A percentile compares a stretch with the other conserved stretches of the same genome.
phyloP scores from a whole-genome alignment of 2,113 vertebrate genomes.

The Thalassarche chlororhynchos region DNA sequence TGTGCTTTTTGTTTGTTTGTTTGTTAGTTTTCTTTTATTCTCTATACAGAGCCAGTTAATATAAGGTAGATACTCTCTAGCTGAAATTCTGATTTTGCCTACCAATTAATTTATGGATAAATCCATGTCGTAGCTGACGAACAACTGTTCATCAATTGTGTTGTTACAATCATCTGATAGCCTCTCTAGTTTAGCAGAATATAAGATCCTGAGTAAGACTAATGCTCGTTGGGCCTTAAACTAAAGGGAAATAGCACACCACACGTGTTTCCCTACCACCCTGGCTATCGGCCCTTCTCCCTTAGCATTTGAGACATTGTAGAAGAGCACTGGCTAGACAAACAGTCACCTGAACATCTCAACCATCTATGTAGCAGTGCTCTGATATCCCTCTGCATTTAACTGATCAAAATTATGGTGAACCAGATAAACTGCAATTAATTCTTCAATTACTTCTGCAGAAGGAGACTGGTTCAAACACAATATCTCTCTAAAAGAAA shows the following conservation, averaged over 20 bases:
- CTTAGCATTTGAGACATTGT: not conserved
- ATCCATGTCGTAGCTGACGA: not conserved
- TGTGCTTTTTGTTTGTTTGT: not conserved
- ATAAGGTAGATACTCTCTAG: not conserved
- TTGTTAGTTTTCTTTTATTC: not conserved
- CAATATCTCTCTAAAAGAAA: not conserved
- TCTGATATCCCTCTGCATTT: not conserved
- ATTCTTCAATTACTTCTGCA: not conserved
- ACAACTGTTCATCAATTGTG: not conserved
- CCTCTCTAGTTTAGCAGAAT: not conserved
- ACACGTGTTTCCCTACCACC: not conserved
- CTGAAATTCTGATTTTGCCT: conserved; percentile 32
- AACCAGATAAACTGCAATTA: not conserved
- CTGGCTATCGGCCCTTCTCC: not conserved
- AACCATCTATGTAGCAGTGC: not conserved
- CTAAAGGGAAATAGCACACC: not conserved
- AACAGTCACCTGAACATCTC: not conserved
- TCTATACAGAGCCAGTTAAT: conserved; percentile 5
- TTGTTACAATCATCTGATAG: not conserved
- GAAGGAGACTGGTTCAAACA: not conserved
- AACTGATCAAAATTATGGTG: not conserved
- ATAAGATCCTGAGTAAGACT: not conserved
- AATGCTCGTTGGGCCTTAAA: conserved; percentile 18
- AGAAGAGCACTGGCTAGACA: not conserved
- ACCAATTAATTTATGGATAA: conserved; percentile 33